Conservation (phyloP, 2,797 vertebrate genomes). For the Tinamus major region DNA sequence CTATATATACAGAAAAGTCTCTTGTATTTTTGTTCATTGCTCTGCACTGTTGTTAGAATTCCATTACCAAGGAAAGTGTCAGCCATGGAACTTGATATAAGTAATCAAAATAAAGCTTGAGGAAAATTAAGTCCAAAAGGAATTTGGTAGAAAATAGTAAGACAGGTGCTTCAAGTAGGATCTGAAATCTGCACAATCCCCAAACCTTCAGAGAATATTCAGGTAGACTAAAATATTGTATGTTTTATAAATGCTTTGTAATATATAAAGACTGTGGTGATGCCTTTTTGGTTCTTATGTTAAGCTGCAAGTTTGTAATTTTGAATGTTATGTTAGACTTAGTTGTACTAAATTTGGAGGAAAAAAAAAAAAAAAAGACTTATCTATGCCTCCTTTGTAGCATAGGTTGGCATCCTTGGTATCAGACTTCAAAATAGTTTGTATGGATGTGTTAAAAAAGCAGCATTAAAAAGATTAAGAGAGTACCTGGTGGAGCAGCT, state of each 20-base stretch:
- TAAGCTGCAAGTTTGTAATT: background rate
- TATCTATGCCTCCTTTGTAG: background rate
- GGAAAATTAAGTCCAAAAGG: background rate
- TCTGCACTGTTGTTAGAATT: background rate
- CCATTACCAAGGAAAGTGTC: background rate
- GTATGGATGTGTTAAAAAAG: background rate
- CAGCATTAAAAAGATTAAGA: background rate
- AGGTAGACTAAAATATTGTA: background rate
- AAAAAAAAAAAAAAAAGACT: background rate
- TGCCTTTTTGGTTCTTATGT: background rate
- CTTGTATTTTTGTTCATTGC: background rate
- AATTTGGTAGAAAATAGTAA: background rate
- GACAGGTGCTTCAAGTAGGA: background rate
- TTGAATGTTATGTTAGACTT: background rate
- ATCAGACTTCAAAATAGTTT: background rate
- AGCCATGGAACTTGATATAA: background rate
- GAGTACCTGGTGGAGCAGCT: too few relatives aligned
- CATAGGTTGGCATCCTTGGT: too few relatives aligned
- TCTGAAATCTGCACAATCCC: background rate
- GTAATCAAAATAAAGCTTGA: background rate
- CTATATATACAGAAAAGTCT: background rate
- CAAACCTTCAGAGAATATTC: background rate
- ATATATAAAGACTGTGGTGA: background rate
- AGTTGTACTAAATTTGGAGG: background rate
- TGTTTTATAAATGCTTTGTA: background rate